Evolutionary conservation across 2,113 vertebrate genomes (phyloP).

Genomic region (Garra rufa): DNA sequence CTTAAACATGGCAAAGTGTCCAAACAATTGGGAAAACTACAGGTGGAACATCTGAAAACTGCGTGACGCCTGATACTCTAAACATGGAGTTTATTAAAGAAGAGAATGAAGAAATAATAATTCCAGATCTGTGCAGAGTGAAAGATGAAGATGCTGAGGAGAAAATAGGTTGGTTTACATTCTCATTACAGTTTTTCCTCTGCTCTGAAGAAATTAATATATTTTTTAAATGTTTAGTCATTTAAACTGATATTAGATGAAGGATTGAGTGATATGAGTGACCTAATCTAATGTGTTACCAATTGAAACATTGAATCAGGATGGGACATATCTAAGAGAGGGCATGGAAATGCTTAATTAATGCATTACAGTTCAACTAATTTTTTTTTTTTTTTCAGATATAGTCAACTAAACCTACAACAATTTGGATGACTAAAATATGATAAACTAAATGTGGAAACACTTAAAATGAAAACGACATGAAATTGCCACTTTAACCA

Average conservation of each 20-base stretch:
- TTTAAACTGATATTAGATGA: neutral
- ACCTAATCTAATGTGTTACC: no score
- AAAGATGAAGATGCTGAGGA: neutral
- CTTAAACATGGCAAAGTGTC: neutral
- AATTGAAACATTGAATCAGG: no score
- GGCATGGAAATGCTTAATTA: no score
- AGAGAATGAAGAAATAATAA: neutral
- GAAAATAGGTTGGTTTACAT: neutral
- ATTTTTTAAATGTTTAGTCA: neutral
- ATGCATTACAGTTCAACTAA: no score
- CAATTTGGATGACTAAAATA: no score
- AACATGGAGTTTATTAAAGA: slow-evolving; percentile 21
- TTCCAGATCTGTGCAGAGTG: neutral
- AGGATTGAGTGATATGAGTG: no score
- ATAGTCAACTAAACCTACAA: no score
- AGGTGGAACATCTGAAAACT: neutral
- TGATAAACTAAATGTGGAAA: no score
- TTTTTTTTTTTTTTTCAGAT: no score
- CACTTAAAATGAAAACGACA: no score
- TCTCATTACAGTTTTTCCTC: neutral
- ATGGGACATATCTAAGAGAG: no score
- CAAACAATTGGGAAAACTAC: neutral
- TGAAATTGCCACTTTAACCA: no score
- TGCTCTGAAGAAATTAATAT: neutral
- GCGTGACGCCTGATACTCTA: neutral